Conservation (phyloP, 2,888 invertebrate genomes). For the Lasioglossum lativentre region DNA sequence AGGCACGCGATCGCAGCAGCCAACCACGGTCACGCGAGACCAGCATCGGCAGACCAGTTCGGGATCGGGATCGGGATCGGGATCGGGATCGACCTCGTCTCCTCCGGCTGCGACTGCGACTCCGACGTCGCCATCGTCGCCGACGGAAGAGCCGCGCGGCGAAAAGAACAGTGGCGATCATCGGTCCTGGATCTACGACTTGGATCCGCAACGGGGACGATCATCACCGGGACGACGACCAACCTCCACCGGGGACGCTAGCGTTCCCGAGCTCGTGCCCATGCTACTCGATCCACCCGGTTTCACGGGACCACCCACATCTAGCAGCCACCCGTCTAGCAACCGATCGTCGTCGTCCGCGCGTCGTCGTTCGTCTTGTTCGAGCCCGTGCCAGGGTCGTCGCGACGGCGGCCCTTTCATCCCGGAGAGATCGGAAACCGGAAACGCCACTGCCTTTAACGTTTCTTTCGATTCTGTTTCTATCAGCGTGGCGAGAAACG, state of each 20-base stretch:
- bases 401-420: neutral
- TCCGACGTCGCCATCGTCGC: slow-evolving; percentile 13
- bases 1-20: slow-evolving; percentile 74
- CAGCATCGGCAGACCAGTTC: slow-evolving; percentile 3
- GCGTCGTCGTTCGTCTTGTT: slow-evolving; percentile 27
- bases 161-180: neutral
- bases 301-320: slow-evolving; percentile 77
- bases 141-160: slow-evolving; percentile 12
- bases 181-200: slow-evolving; percentile 32
- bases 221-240: slow-evolving; percentile 64
- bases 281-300: slow-evolving; percentile 80
- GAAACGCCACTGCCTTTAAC: slow-evolving; percentile 75
- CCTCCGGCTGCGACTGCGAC: slow-evolving; percentile 2
- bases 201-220: slow-evolving; percentile 68
- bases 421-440: slow-evolving; percentile 49
- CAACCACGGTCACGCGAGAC: slow-evolving; percentile 66
- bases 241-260: slow-evolving; percentile 76
- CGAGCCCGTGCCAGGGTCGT: neutral
- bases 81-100: slow-evolving; percentile 39
- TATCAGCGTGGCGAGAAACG: slow-evolving; percentile 10
- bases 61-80: neutral
- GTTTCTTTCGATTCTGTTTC: slow-evolving; percentile 52
- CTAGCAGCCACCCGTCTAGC: slow-evolving; percentile 56
- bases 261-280: slow-evolving; percentile 78
- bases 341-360: neutral